Base-by-base conservation (phyloP, 2,888 invertebrate species). In the Pinctada fucata region DNA sequence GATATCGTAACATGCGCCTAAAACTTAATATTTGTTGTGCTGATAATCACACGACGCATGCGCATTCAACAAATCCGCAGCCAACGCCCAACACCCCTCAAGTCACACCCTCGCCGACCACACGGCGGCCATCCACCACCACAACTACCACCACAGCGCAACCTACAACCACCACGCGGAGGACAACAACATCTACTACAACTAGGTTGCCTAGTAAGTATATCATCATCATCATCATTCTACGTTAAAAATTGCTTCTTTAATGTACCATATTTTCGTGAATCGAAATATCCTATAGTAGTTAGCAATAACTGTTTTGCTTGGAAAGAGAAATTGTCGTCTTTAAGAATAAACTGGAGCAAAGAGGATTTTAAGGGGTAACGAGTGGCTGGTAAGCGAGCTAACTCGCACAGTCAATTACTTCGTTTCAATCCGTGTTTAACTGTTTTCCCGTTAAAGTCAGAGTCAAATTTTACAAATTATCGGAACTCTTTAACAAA, bases 1-100 rank as follows among this genome's bases (percentile, higher is more conserved):
- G 72, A 50, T 65, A 70, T n/a, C 67, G 76, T 52, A 77, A 78
- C 6, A 83, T 83, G 83, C 74, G 75, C 16, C 81, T 82, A 63
- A 70, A 79, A 31, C 50, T 82, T 4, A 73, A 52, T 52, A 10
- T 52, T 10, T 52, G 58, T 10, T 52, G 58, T 52, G 5, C 58
- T 8, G 58, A 52, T 10, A 10, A 52, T 52, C 58, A 10, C 58
- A 52, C 58, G 5, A 52, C 58, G 58, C 58, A 10, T 5, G 5
- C 58, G 58, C 5, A 5, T 10, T 8, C 58, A 10, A 5, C 5
- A 8, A 52, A 52, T 10, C 10, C 58, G 58, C 58, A 52, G 6
- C 45, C 52, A 1, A 51, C 71, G 2, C 52, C 71, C 31, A n/a
- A 71, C 8, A 71, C 71, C 45, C 71, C 71, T 8, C 6, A 50